Conservation (phyloP, 2,888 invertebrate genomes). For the Nomada ferruginata region DNA sequence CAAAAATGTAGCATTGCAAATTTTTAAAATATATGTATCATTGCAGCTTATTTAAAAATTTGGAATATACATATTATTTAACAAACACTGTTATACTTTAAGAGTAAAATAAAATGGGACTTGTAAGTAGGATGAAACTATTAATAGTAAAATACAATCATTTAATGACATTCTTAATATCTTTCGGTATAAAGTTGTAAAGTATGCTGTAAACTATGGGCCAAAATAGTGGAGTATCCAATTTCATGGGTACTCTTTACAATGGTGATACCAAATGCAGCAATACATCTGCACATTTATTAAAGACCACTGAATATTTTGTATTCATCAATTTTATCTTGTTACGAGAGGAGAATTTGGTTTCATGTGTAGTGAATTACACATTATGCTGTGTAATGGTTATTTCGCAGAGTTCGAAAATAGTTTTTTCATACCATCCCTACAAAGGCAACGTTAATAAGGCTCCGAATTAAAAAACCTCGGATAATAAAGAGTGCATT, state of each 20-base stretch:
- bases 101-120: not conserved
- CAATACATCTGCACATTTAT: conserved; percentile 39
- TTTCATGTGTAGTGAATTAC: conserved; percentile 6
- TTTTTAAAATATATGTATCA: conserved; percentile 15
- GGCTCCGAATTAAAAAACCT: conserved; percentile 13
- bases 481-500: conserved; percentile 3
- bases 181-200: conserved; percentile 60
- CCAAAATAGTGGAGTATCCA: conserved; percentile 36
- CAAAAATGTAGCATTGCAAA: not conserved
- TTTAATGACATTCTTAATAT: conserved; percentile 60
- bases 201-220: conserved; percentile 33
- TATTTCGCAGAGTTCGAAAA: conserved; percentile 16
- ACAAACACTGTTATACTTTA: not conserved
- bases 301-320: conserved; percentile 36
- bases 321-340: conserved; percentile 27
- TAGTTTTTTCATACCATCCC: conserved; percentile 21
- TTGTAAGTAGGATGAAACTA: conserved; percentile 22
- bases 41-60: not conserved
- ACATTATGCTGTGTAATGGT: conserved; percentile 8
- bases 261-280: conserved; percentile 53
- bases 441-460: conserved; percentile 38
- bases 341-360: conserved; percentile 22
- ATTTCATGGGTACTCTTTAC: conserved; percentile 58
- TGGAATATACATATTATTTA: not conserved
- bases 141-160: conserved; percentile 47